Evolutionary conservation across 2,113 vertebrate genomes (phyloP).

Genomic region (Sprattus sprattus): DNA sequence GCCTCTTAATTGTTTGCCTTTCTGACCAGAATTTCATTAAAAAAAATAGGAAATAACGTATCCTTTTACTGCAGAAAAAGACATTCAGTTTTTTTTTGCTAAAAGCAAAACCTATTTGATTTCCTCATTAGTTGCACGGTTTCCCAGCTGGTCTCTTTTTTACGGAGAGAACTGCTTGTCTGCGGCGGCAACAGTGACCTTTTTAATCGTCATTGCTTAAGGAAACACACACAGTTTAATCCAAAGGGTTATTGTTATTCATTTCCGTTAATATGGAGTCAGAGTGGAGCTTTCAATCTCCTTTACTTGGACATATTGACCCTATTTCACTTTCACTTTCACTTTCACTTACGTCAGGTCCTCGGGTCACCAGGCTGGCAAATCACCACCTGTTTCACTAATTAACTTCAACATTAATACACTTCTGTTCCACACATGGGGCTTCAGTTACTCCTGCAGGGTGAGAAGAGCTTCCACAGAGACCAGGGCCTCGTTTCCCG

Average conservation of each 20-base stretch:
- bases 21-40: neutral
- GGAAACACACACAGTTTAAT: neutral
- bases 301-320: neutral
- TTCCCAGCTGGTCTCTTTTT: neutral
- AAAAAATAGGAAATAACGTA: neutral
- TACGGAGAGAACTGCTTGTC: neutral
- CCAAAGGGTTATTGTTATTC: neutral
- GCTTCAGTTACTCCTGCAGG: neutral
- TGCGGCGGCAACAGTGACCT: neutral
- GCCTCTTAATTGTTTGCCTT: neutral
- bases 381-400: neutral
- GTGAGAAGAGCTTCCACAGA: neutral
- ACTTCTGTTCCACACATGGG: neutral
- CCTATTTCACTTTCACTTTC: no score
- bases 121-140: neutral
- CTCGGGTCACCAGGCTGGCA: neutral
- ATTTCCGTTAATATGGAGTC: neutral
- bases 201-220: neutral
- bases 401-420: neutral
- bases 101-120: neutral
- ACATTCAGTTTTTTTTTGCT: neutral
- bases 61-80: neutral
- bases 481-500: no score
- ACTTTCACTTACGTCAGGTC: no score
- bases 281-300: neutral